Evolutionary conservation across 2,113 vertebrate genomes (phyloP).

Genomic region (Arvicanthis niloticus): DNA sequence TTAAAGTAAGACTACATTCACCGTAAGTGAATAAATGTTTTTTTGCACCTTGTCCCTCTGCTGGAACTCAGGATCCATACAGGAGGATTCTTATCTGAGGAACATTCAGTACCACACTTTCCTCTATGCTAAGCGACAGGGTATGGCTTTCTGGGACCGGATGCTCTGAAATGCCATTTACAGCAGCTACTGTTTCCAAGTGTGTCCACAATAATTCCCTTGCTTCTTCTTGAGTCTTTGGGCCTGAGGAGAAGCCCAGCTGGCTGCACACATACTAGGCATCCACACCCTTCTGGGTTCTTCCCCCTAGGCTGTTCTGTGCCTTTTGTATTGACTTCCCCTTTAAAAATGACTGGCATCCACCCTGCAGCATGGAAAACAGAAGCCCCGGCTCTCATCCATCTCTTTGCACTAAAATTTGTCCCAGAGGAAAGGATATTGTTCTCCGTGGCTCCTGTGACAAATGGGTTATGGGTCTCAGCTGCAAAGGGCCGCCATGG

Average conservation of each 20-base stretch:
- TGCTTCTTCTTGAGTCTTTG: background rate
- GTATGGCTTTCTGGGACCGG: background rate
- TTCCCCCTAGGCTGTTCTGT: constrained; percentile 58
- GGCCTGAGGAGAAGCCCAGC: background rate
- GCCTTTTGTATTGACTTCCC: constrained; percentile 62
- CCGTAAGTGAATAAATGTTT: background rate
- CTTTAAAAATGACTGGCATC: constrained; percentile 44
- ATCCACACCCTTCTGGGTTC: background rate
- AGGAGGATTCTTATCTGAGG: background rate
- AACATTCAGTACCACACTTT: background rate
- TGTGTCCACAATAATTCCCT: background rate
- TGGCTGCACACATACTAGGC: background rate
- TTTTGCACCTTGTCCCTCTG: background rate
- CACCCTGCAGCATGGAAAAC: constrained; percentile 50
- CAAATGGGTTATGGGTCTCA: constrained; percentile 56
- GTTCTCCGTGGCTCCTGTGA: constrained; percentile 72
- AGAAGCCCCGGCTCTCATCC: constrained; percentile 62
- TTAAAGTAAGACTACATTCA: background rate
- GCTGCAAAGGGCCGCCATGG: constrained; percentile 30
- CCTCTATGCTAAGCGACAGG: background rate
- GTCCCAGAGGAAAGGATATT: constrained; percentile 59
- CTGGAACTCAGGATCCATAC: background rate
- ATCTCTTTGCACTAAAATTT: constrained; percentile 69
- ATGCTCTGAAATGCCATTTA: background rate
- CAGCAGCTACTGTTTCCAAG: background rate